Evolutionary conservation across 2,113 vertebrate genomes (phyloP), one percentile per base, ranked within the genome.

Genomic region (Mesocricetus auratus): DNA sequence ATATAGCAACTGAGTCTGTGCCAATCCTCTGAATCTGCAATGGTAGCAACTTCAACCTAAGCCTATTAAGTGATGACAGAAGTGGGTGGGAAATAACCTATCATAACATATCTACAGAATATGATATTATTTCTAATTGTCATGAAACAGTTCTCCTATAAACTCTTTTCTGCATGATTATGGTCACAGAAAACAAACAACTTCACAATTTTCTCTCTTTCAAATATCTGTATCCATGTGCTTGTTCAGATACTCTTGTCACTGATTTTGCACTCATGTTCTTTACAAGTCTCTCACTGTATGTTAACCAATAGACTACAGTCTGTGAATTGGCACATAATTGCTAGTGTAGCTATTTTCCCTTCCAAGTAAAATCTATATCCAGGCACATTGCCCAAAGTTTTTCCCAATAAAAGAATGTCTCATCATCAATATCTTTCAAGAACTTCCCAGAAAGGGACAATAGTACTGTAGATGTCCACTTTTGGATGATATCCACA

Each of bases 311-410:
- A 19, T 10, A 50, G 33, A 13, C 17, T 21, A 24, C 0, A 60
- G 7, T 36, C 39, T 7, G 24, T 1, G 19, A 69, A 19, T 5
- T n/a, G 3, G 33, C 56, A 15, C 24, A 50, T 47, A 77, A 77
- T 83, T 74, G n/a, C 58, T 10, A 58, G 0, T 39, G 11, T 83
- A 33, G 7, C 16, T 86, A 66, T 58, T 95, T 89, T 36, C 64
- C 33, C 39, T 60, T 92, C 58, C 16, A 89, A 58, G 66, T 45
- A 82, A 58, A 95, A 92, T 69, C 50, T 69, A 90, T 66, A 58
- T 19, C 8, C 5, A 19, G 39, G 39, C 17, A 39, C 16, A 39
- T 17, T 33, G 12, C 62, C 56, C 16, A 56, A 86, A 45, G 68
- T 69, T 94, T 64, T 86, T 33, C 15, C 21, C 24, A 77, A 11